These are phyloP conservation scores for Typhlichthys subterraneus DNA, from an alignment of 2,797 vertebrate genomes.

Conservation along the genomic window DNA sequence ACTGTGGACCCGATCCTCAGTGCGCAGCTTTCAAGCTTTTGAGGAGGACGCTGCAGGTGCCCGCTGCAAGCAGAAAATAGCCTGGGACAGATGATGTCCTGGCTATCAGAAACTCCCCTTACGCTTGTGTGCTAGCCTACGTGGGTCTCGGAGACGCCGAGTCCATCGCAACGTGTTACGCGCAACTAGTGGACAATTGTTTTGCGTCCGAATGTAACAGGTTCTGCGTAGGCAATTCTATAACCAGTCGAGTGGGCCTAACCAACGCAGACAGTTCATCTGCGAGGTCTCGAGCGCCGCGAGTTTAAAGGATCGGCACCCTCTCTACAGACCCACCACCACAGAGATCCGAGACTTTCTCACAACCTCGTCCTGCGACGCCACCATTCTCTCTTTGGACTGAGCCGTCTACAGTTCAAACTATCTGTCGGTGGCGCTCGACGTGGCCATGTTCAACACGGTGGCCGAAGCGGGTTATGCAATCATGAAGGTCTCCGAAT, in stretches of 20 bases:
- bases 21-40: no score
- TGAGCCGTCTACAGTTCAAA: no score
- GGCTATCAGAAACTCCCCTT: not conserved
- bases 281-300: not conserved
- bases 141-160: not conserved
- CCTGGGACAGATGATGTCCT: not conserved
- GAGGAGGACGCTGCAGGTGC: not conserved
- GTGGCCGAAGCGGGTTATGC: not conserved
- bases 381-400: no score
- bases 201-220: not conserved
- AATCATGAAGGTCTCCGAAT: slow-evolving; percentile 1
- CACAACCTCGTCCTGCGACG: no score
- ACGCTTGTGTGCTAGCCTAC: slow-evolving; percentile 8
- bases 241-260: no score
- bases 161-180: not conserved
- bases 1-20: no score
- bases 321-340: no score
- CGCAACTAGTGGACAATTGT: slow-evolving; percentile 3
- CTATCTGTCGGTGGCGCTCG: no score
- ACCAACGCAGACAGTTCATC: not conserved
- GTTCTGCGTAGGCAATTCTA: slow-evolving; percentile 1
- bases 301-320: no score
- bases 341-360: no score
- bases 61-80: not conserved
- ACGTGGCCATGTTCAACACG: not conserved